These are phyloP conservation scores for Lacerta viridis DNA, from an alignment of 2,797 vertebrate species.

Conservation along the genomic window DNA sequence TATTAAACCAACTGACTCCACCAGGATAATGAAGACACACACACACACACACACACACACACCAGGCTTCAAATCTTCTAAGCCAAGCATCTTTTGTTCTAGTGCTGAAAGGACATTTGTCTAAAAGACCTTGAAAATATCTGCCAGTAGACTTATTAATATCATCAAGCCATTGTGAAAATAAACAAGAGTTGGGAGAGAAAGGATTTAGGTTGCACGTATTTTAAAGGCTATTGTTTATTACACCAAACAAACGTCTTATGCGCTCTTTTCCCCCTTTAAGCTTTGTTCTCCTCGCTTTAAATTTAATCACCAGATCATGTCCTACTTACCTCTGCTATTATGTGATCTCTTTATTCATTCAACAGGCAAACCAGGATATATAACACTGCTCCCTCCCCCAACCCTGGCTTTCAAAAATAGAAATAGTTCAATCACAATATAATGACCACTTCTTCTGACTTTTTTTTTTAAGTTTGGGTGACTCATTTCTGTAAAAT, in stretches of 20 bases:
- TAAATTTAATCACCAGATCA: slow-evolving; percentile 2
- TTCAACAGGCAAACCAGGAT: neutral
- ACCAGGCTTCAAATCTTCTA: neutral
- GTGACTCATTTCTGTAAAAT: neutral
- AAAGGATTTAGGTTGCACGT: neutral
- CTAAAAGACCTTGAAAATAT: slow-evolving; percentile 21
- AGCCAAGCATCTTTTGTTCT: neutral
- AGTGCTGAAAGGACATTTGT: neutral
- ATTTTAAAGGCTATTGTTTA: neutral
- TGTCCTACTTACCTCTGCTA: neutral
- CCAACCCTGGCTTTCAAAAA: neutral
- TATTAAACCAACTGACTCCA: neutral
- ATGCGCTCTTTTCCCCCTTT: neutral
- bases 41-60: too few relatives aligned
- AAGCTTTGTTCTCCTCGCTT: neutral
- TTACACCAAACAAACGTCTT: accelerated
- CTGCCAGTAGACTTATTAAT: neutral
- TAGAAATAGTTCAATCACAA: slow-evolving; percentile 12
- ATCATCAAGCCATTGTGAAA: neutral
- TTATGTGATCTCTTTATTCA: neutral
- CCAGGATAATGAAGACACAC: slow-evolving; percentile 28
- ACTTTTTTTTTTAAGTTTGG: neutral
- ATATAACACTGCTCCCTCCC: neutral
- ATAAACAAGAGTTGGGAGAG: slow-evolving; percentile 17
- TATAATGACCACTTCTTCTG: neutral